Evolutionary conservation across 2,113 vertebrate species (phyloP), one percentile per base, ranked within the genome.

Genomic region (Mionectes macconnelli): DNA sequence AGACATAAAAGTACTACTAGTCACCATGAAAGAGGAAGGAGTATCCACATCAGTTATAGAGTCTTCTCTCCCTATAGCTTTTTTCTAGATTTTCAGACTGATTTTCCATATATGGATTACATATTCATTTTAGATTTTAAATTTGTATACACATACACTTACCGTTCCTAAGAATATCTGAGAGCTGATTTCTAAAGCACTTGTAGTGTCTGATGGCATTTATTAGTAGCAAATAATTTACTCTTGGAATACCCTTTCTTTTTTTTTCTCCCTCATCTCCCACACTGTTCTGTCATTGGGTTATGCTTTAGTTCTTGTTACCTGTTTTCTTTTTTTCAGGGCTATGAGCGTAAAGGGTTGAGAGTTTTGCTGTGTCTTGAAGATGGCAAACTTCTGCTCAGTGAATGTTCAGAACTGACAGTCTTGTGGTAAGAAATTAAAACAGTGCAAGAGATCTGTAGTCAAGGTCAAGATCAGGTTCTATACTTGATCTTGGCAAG

Each of bases 271-370:
- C 11, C 19, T 4, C 7, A 4, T 13, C 14, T 14, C 3, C 14
- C 8, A 4, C 20, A 1, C 20, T 25, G 1, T 45, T 60, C 24
- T 60, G 13, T 39, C 5, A 5, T 9, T n/a, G 23, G 5, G 5
- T 25, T 91, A 84, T 88, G 5, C 2, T 62, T 69, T 77, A 67
- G 22, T 60, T 50, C 22, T 27, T 42, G 42, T 31, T 33, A 40
- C 3, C 4, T 4, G 2, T 37, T 76, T 59, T 66, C 12, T 55
- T 31, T n/a, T n/a, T 27, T 76, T 30, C 4, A 15, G 21, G 21
- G 2, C 14, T 66, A 19, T 1, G 2, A 25, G 17, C 8, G 13
- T 4, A 62, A 67, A 87, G 6, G 14, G 2, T 21, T 66, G 42
- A 63, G 21, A 84, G 30, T 30, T 84, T 85, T 75, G 3, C 6